Evolutionary conservation across 1,140 invertebrate genomes (phyloP).

Genomic region (Drosophila sulfurigaster): DNA sequence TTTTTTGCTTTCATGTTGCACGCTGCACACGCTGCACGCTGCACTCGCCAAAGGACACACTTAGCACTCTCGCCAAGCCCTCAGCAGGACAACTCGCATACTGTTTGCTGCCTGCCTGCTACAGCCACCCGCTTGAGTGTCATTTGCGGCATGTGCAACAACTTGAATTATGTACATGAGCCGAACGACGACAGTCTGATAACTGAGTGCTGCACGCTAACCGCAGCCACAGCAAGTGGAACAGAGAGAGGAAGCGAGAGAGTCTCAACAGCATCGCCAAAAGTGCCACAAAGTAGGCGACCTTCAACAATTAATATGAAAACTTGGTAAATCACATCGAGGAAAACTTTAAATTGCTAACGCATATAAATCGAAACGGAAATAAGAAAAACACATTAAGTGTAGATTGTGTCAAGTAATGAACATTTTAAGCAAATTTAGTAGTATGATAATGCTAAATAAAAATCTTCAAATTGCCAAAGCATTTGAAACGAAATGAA

Average conservation of each 20-base stretch:
- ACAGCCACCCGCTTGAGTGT: conserved; percentile 48
- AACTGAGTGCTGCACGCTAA: conserved; percentile 7
- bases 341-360: background rate
- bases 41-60: conserved; percentile 52
- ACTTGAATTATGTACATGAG: conserved; percentile 81
- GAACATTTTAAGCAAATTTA: too few relatives aligned
- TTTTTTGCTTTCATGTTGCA: conserved; percentile 73
- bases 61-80: conserved; percentile 42
- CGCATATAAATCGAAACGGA: too few relatives aligned
- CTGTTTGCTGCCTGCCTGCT: conserved; percentile 9
- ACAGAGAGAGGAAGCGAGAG: background rate
- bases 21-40: conserved; percentile 1
- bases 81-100: conserved; percentile 1
- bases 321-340: background rate
- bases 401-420: too few relatives aligned
- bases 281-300: conserved; percentile 6
- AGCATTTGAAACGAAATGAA: too few relatives aligned
- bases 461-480: too few relatives aligned
- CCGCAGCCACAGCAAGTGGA: background rate
- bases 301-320: conserved; percentile 13
- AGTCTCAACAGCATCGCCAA: background rate
- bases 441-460: too few relatives aligned
- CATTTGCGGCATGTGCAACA: conserved; percentile 80
- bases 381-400: too few relatives aligned
- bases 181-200: conserved; percentile 21